Evolutionary conservation across 2,888 invertebrate genomes (phyloP).

Genomic region (Glaucopsyche alexis): DNA sequence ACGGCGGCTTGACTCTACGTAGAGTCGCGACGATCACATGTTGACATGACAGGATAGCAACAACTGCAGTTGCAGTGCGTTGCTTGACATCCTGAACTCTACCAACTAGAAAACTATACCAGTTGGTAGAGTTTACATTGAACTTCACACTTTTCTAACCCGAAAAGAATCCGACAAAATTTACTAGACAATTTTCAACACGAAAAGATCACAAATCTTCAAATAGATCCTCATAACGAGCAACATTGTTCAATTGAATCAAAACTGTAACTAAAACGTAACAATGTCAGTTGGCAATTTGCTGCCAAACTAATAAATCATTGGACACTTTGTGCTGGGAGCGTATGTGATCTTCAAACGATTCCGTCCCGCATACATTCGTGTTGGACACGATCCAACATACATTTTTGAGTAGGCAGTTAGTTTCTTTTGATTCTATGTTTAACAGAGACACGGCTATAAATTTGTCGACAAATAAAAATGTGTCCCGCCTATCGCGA

Average conservation of each 20-base stretch:
- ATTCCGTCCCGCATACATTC: constrained; percentile 38
- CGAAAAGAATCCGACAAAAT: background rate
- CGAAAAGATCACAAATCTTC: background rate
- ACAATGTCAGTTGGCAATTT: constrained; percentile 34
- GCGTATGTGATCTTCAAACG: constrained; percentile 39
- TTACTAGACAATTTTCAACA: background rate
- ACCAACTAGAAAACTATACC: background rate
- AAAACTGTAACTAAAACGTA: constrained; percentile 29
- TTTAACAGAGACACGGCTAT: constrained; percentile 13
- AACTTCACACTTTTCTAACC: background rate
- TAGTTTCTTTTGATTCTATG: constrained; percentile 30
- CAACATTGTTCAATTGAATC: constrained; percentile 6
- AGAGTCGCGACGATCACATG: too few species aligned
- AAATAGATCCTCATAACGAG: constrained; percentile 7
- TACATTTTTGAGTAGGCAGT: constrained; percentile 30
- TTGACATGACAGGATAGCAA: background rate
- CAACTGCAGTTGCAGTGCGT: background rate
- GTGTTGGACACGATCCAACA: constrained; percentile 39
- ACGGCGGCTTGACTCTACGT: too few species aligned
- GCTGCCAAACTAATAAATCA: constrained; percentile 37
- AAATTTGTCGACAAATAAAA: constrained; percentile 26
- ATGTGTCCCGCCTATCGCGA: background rate
- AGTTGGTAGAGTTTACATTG: background rate
- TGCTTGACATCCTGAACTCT: too few species aligned
- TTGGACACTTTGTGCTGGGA: constrained; percentile 36